Percentiles rank a stretch among this genome's conserved stretches.
These are phyloP conservation scores for Passerculus sandwichensis DNA, from an alignment of 2,797 vertebrate genomes.

Conservation along the genomic window DNA sequence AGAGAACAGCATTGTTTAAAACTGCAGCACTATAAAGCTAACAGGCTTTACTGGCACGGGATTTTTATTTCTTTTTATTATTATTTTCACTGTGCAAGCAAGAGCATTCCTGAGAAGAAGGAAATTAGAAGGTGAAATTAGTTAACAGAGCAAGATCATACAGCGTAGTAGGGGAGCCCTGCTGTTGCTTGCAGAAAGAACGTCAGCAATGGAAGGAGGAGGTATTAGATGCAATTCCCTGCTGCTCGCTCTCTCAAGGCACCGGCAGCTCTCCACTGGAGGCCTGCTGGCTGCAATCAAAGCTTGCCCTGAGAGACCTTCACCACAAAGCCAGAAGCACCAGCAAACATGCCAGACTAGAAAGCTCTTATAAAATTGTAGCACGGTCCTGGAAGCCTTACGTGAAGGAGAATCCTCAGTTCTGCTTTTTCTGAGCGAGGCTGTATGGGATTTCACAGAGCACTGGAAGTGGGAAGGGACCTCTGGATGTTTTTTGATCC, in stretches of 20 bases:
- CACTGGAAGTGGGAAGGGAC: background rate
- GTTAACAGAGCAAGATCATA: constrained; percentile 1
- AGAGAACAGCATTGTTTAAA: background rate
- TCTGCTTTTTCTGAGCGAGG: no score
- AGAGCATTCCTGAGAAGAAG: constrained; percentile 8
- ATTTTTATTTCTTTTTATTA: background rate
- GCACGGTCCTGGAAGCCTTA: background rate
- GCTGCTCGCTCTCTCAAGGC: constrained; percentile 42
- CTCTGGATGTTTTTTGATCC: background rate
- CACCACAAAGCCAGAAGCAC: background rate
- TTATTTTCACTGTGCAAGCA: background rate
- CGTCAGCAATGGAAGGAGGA: constrained; percentile 29
- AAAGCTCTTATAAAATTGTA: background rate
- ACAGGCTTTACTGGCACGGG: background rate
- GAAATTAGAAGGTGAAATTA: background rate
- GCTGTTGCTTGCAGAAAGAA: constrained; percentile 45
- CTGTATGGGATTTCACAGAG: background rate
- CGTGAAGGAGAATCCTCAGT: background rate
- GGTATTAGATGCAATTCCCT: constrained; percentile 41
- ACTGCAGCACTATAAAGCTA: background rate
- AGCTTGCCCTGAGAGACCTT: constrained; percentile 30
- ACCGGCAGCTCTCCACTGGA: constrained; percentile 44
- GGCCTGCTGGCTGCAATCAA: constrained; percentile 37
- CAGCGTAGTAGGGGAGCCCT: constrained; percentile 29
- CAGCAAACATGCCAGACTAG: background rate